These are phyloP conservation scores for Thalassophryne amazonica DNA, from an alignment of 2,797 vertebrate genomes.

Conservation along the genomic window DNA sequence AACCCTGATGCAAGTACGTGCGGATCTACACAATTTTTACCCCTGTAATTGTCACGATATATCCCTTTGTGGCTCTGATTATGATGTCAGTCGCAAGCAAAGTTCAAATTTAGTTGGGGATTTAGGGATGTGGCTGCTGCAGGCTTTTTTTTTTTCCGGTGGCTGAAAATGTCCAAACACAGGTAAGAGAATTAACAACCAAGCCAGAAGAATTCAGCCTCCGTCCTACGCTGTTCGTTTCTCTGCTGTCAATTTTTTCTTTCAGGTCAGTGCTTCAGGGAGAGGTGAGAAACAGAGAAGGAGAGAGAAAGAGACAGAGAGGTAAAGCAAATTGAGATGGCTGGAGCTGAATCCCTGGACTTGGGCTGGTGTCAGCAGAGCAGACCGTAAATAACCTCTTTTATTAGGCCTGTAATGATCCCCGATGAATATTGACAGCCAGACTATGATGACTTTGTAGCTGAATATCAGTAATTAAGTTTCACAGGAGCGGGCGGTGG, in stretches of 20 bases:
- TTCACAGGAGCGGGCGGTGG: conserved; percentile 78
- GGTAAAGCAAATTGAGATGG: conserved; percentile 74
- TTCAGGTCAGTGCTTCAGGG: conserved; percentile 78
- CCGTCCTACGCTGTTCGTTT: conserved; percentile 58
- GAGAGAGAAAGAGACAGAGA: conserved; percentile 14
- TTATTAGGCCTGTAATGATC: conserved; percentile 83
- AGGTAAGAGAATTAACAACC: conserved; percentile 58
- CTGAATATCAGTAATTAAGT: conserved; percentile 85
- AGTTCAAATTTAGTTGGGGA: conserved; percentile 53
- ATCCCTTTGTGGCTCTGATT: conserved; percentile 36
- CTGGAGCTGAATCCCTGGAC: conserved; percentile 67
- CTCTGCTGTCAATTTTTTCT: conserved; percentile 75
- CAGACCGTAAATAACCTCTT: conserved; percentile 78
- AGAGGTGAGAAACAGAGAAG: conserved; percentile 38
- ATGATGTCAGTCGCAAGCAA: conserved; percentile 24
- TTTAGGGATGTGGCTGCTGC: conserved; percentile 38
- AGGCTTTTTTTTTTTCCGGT: conserved; percentile 24
- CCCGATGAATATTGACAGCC: conserved; percentile 82
- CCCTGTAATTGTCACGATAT: conserved; percentile 61
- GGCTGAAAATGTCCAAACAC: conserved; percentile 47
- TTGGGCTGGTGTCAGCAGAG: conserved; percentile 71
- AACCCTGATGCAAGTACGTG: conserved; percentile 7
- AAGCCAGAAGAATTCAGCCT: conserved; percentile 61
- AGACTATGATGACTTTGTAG: conserved; percentile 84
- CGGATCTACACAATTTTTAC: conserved; percentile 20